A percentile compares a stretch with the other conserved stretches of the same genome.
These are phyloP conservation scores for Petrocephalus microphthalmus DNA, from an alignment of 2,113 vertebrate genomes.

Conservation along the genomic window DNA sequence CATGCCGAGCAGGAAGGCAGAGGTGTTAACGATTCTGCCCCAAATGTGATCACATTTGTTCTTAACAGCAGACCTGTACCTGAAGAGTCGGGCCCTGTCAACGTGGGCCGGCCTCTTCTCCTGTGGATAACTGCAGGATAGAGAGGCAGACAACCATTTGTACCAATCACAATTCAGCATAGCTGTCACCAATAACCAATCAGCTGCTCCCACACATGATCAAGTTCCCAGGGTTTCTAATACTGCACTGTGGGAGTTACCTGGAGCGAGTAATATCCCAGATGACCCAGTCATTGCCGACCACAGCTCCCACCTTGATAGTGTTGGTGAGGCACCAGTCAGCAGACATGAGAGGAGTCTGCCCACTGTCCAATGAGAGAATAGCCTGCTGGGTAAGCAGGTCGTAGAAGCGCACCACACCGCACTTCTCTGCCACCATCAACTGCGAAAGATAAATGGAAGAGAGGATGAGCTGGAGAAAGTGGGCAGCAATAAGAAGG, in stretches of 20 bases:
- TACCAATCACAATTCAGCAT: neutral
- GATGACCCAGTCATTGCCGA: constrained; percentile 89
- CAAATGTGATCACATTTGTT: neutral
- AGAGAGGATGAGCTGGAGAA: neutral
- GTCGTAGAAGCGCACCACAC: constrained; percentile 88
- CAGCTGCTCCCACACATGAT: neutral
- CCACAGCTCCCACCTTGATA: constrained; percentile 88
- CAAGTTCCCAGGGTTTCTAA: neutral
- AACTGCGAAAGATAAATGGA: constrained; percentile 56
- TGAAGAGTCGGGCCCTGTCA: constrained; percentile 80
- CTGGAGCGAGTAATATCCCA: constrained; percentile 94
- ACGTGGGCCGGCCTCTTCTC: constrained; percentile 84
- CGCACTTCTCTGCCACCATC: constrained; percentile 94
- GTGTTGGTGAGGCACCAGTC: constrained; percentile 93
- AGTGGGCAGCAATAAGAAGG: neutral
- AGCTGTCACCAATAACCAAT: neutral
- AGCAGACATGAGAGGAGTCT: constrained; percentile 81
- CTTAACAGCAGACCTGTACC: constrained; percentile 51
- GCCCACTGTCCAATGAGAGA: constrained; percentile 84
- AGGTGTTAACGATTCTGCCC: neutral
- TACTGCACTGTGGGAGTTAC: constrained; percentile 48
- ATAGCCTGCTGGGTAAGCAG: constrained; percentile 85
- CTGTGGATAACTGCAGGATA: constrained; percentile 77
- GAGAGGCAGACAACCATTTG: constrained; percentile 16
- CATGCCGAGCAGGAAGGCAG: neutral